These are phyloP conservation scores for Anguilla marmorata DNA, from an alignment of 2,797 vertebrate species.

Conservation along the genomic window DNA sequence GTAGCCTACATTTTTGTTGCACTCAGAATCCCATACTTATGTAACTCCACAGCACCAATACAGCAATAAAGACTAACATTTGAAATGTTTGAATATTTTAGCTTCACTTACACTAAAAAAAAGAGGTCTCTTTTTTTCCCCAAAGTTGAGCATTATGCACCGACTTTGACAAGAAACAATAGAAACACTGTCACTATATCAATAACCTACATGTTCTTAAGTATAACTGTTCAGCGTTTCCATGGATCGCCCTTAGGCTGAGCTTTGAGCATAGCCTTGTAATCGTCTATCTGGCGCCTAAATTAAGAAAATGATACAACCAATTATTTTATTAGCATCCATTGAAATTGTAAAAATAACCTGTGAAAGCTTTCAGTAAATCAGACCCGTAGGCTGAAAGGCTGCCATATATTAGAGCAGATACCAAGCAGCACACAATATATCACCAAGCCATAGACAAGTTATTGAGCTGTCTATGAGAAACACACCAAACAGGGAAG, in stretches of 20 bases:
- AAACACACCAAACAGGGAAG: slow-evolving; percentile 77
- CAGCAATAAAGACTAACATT: neutral
- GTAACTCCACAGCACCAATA: neutral
- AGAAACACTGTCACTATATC: neutral
- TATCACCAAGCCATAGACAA: slow-evolving; percentile 75
- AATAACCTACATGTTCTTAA: neutral
- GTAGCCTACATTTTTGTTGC: too few species aligned
- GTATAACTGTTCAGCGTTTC: neutral
- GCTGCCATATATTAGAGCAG: slow-evolving; percentile 65
- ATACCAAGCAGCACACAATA: slow-evolving; percentile 61
- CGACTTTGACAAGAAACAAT: neutral
- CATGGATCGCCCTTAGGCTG: neutral
- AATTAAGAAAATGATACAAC: slow-evolving; percentile 5
- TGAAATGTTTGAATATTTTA: too few species aligned
- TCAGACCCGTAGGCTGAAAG: slow-evolving; percentile 16
- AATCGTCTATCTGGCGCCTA: neutral
- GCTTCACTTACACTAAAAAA: neutral
- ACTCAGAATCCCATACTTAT: too few species aligned
- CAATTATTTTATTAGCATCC: slow-evolving; percentile 21
- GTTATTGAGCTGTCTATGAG: slow-evolving; percentile 80
- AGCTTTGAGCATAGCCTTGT: neutral
- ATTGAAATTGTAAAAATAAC: slow-evolving; percentile 25
- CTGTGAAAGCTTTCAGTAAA: slow-evolving; percentile 40
- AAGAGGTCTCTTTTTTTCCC: neutral
- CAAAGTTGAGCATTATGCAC: neutral